These are phyloP conservation scores for Paelopatides confundens DNA, from an alignment of 53 echinoderm and acorn worm genomes.

Conservation along the genomic window DNA sequence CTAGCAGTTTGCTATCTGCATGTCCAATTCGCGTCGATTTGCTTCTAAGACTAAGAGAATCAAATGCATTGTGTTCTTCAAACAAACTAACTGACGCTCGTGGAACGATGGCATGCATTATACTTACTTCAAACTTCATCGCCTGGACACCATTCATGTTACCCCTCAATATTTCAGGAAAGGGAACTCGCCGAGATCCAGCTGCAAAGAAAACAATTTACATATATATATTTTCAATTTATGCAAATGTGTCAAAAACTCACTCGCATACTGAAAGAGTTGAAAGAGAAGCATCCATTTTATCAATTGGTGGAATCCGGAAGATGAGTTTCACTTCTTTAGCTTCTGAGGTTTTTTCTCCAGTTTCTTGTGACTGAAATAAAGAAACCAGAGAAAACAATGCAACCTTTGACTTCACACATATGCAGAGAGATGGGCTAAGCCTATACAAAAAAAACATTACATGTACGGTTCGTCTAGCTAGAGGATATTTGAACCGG, in stretches of 20 bases:
- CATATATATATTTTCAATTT: no score
- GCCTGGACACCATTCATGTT: conserved; percentile 83
- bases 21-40: no score
- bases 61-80: no score
- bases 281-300: conserved; percentile 98
- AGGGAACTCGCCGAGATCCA: conserved; percentile 90
- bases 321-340: conserved; percentile 78
- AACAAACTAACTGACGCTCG: no score
- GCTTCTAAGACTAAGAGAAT: no score
- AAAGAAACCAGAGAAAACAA: neutral
- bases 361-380: conserved; percentile 53
- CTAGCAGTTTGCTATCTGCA: no score
- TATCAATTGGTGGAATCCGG: conserved; percentile 90
- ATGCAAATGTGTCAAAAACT: conserved; percentile 3
- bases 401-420: no score
- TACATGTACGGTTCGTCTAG: no score
- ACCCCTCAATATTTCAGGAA: conserved; percentile 86
- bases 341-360: conserved; percentile 72
- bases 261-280: conserved; percentile 88
- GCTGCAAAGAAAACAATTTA: conserved; percentile 42
- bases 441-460: no score
- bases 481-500: no score
- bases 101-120: neutral
- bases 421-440: no score
- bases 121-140: conserved; percentile 80